Conservation (phyloP, 1,140 invertebrate species). For the Drosophila ercepeae region DNA sequence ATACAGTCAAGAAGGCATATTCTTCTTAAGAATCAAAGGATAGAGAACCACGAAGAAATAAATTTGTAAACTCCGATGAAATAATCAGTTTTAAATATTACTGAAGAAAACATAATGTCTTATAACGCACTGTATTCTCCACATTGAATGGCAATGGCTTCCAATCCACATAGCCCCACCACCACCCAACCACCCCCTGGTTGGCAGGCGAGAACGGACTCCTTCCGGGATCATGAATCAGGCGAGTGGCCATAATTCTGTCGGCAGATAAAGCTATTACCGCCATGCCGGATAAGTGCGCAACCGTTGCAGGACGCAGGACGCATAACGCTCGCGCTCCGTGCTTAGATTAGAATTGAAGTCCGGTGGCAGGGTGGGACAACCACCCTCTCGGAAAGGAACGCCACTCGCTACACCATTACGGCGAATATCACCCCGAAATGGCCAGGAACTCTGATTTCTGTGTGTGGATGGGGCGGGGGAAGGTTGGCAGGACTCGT, state of each 20-base stretch:
- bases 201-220: slow-evolving; percentile 25
- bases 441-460: slow-evolving; percentile 61
- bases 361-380: slow-evolving; percentile 51
- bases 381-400: slow-evolving; percentile 35
- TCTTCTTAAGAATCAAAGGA: not conserved
- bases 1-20: not conserved
- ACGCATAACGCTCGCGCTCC: slow-evolving; percentile 24
- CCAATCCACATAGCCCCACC: slow-evolving; percentile 30
- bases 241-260: slow-evolving; percentile 70
- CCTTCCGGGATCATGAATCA: slow-evolving; percentile 72
- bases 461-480: slow-evolving; percentile 16
- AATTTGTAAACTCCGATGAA: not conserved
- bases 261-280: slow-evolving; percentile 82
- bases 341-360: slow-evolving; percentile 78
- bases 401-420: slow-evolving; percentile 55
- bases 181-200: slow-evolving; percentile 11
- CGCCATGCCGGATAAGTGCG: slow-evolving; percentile 75
- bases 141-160: slow-evolving; percentile 47
- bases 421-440: slow-evolving; percentile 74
- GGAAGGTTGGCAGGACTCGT: not conserved
- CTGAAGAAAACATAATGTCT: not conserved
- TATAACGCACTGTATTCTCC: slow-evolving; percentile 22
- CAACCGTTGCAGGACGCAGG: slow-evolving; percentile 20
- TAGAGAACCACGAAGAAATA: not conserved
- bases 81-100: not conserved